These are phyloP conservation scores for Chaetodon auriga DNA, from an alignment of 2,113 vertebrate species.

Conservation along the genomic window DNA sequence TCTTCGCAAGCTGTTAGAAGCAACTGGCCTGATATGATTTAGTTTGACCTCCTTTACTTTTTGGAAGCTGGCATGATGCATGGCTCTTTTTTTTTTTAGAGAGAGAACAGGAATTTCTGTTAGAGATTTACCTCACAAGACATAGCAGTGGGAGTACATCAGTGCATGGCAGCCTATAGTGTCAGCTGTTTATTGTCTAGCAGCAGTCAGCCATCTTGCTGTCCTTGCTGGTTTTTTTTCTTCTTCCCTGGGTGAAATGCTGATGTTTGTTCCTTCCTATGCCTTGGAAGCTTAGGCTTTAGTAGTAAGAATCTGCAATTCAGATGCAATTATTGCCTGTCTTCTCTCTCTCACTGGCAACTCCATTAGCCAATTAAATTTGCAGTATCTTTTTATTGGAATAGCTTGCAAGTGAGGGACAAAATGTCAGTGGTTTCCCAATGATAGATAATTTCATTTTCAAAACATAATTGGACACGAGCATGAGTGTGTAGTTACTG, in stretches of 20 bases:
- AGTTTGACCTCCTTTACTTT: slow-evolving; percentile 58
- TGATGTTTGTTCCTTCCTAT: slow-evolving; percentile 77
- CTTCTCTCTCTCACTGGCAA: slow-evolving; percentile 47
- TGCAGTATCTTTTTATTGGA: slow-evolving; percentile 57
- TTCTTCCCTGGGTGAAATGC: slow-evolving; percentile 68
- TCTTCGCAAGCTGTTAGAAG: slow-evolving; percentile 56
- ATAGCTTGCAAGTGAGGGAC: slow-evolving; percentile 51
- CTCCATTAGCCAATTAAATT: slow-evolving; percentile 67
- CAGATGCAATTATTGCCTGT: slow-evolving; percentile 74
- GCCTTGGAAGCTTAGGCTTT: slow-evolving; percentile 65
- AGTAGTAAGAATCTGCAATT: slow-evolving; percentile 71
- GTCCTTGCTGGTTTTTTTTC: slow-evolving; percentile 77
- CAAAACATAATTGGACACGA: slow-evolving; percentile 66
- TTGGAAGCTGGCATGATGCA: slow-evolving; percentile 51
- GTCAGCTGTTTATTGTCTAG: slow-evolving; percentile 80
- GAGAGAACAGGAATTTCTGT: slow-evolving; percentile 48
- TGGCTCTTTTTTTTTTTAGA: slow-evolving; percentile 49
- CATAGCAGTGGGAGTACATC: slow-evolving; percentile 65
- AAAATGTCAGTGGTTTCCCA: slow-evolving; percentile 56
- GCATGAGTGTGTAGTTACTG: slow-evolving; percentile 34
- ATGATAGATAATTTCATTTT: slow-evolving; percentile 69
- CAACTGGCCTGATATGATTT: slow-evolving; percentile 63
- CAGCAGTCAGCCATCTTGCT: slow-evolving; percentile 79
- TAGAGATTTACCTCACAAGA: slow-evolving; percentile 60
- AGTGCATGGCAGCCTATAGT: slow-evolving; percentile 66